Evolutionary conservation across 2,888 invertebrate species (phyloP), one percentile per base, ranked within the genome.

Genomic region (Corythucha ciliata): DNA sequence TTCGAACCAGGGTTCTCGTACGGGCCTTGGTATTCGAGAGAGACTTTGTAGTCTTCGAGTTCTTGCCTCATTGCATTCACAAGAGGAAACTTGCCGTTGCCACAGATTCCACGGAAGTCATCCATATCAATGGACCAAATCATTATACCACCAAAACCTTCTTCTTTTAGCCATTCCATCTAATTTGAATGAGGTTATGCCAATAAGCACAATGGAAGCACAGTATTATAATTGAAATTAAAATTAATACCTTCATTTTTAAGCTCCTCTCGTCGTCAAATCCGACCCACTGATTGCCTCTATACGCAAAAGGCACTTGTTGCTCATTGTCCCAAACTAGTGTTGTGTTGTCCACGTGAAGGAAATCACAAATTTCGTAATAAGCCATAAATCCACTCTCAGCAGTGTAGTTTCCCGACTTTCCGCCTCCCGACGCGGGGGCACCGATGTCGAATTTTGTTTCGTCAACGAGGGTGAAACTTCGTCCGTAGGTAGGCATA

Each of bases 71-170:
- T 83, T 0, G 92, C 81, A 48, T 80, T 84, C 55, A 93, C 80
- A 39, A 94, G 72, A 0, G 94, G 94, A 68, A 84, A 94, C 65
- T 88, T 90, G 36, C 88, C 89, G 48, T 83, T 81, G 8, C 92
- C 91, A 63, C 94, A 94, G 8, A 81, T 79, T 8, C 92, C 92
- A 57, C 80, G 74, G 72, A 93, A 94, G 69, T 94, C 94, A 64
- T 94, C 94, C 89, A 93, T 85, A 64, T 94, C 93, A 22, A 93
- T 77, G 0, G 92, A 92, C 93, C 93, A 94, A 44, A 94, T 83
- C 90, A 94, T 94, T 51, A 93, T 89, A 18, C 94, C 94, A 33
- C 91, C 93, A 59, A 90, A 90, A 22, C 89, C 91, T 76, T 89
- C 87, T 65, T 90, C 88, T 67, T 88, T 90, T 53, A 92, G 72